These are phyloP conservation scores for Salticus scenicus DNA, from an alignment of 2,888 invertebrate species.

Conservation along the genomic window DNA sequence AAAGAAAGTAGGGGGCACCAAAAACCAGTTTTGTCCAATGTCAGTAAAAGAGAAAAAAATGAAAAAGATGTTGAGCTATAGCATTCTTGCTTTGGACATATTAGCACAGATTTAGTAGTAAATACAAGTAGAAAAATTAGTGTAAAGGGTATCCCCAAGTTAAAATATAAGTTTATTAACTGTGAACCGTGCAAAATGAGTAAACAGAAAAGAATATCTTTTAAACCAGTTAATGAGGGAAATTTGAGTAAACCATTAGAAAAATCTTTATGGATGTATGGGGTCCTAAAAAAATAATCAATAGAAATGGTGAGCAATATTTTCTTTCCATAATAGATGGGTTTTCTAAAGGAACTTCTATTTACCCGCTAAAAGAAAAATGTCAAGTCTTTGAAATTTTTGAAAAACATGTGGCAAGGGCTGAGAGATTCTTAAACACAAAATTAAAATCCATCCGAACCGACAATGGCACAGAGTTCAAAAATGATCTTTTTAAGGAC, in stretches of 20 bases:
- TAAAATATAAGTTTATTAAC: neutral
- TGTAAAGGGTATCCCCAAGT: neutral
- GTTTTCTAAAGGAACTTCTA: too few relatives aligned
- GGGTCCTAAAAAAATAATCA: too few relatives aligned
- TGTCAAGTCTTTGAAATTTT: too few relatives aligned
- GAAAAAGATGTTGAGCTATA: neutral
- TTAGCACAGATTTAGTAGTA: neutral
- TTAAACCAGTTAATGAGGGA: neutral
- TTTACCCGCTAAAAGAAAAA: too few relatives aligned
- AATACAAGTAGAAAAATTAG: neutral
- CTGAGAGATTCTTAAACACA: too few relatives aligned
- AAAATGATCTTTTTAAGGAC: too few relatives aligned
- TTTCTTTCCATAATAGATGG: too few relatives aligned
- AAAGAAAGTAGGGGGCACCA: neutral
- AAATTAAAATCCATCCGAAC: too few relatives aligned
- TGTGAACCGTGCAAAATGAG: neutral
- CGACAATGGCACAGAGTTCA: too few relatives aligned
- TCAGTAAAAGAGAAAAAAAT: too few relatives aligned
- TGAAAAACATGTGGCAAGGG: too few relatives aligned
- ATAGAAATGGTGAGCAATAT: too few relatives aligned
- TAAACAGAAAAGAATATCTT: neutral
- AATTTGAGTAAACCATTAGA: neutral
- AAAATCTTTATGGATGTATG: neutral
- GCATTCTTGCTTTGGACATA: neutral
- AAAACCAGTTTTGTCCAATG: neutral